phyloP scores from a whole-genome alignment of 2,888 invertebrate genomes.

The Drosophila nigritarsus region DNA sequence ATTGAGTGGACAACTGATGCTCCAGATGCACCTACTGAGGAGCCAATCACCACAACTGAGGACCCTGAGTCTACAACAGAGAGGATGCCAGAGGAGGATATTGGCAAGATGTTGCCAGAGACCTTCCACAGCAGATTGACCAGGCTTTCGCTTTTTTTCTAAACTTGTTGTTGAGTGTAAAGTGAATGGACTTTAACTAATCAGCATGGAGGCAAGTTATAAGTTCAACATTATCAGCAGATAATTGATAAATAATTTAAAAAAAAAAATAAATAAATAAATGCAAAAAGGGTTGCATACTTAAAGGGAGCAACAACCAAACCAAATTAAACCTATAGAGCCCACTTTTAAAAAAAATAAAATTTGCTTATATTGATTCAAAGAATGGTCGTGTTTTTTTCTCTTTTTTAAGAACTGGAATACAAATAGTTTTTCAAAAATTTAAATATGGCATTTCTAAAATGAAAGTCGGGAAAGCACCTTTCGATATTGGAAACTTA shows the following conservation, averaged over 20 bases:
- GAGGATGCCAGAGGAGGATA: slow-evolving; percentile 10
- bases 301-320: slow-evolving; percentile 23
- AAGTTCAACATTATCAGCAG: slow-evolving; percentile 7
- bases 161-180: slow-evolving; percentile 6
- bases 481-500: neutral
- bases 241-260: slow-evolving; percentile 3
- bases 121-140: neutral
- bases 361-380: neutral
- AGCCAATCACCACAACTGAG: neutral
- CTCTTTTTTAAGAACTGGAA: neutral
- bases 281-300: slow-evolving; percentile 30
- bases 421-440: neutral
- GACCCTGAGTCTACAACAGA: neutral
- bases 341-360: neutral
- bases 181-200: neutral
- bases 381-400: neutral
- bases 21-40: neutral
- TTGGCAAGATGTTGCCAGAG: neutral
- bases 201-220: neutral
- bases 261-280: no score
- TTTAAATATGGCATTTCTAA: neutral
- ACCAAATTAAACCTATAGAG: neutral
- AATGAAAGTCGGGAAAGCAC: neutral
- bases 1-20: neutral
- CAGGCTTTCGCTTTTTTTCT: slow-evolving; percentile 22